These are phyloP conservation scores for Herminia tarsipennalis DNA, from an alignment of 2,888 invertebrate genomes.

Conservation along the genomic window DNA sequence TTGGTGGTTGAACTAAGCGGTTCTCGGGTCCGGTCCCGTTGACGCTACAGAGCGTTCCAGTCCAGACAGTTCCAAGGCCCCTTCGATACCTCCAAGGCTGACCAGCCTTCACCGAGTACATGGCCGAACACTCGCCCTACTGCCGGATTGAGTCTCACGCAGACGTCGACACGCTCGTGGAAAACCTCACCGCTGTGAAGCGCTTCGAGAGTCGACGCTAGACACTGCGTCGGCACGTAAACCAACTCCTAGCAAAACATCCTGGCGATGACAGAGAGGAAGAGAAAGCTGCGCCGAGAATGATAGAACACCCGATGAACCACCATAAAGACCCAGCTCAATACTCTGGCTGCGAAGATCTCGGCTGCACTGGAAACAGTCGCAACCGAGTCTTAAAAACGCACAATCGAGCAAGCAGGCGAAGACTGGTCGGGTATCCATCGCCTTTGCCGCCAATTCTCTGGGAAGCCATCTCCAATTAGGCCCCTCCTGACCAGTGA, in stretches of 20 bases:
- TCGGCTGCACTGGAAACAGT: neutral
- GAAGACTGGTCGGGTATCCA: neutral
- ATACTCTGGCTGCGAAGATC: neutral
- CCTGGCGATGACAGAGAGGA: neutral
- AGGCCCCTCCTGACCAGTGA: neutral
- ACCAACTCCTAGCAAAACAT: neutral
- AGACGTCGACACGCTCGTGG: too few relatives aligned
- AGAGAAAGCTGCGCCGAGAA: neutral
- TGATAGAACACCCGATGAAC: constrained; percentile 1
- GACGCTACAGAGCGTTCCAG: too few relatives aligned
- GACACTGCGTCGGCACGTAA: neutral
- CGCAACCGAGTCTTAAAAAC: too few relatives aligned
- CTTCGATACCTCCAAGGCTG: neutral
- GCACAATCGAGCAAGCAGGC: neutral
- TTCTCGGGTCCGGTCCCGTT: too few relatives aligned
- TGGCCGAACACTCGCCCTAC: too few relatives aligned
- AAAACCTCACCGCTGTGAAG: too few relatives aligned
- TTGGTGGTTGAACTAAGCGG: too few relatives aligned
- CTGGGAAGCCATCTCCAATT: neutral
- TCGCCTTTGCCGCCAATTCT: neutral
- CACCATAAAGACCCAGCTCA: neutral
- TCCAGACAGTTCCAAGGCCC: too few relatives aligned
- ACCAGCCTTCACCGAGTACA: too few relatives aligned
- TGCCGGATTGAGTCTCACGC: too few relatives aligned
- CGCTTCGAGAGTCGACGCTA: too few relatives aligned